A percentile compares a stretch with the other conserved stretches of the same genome.
Conservation (phyloP, 2,797 vertebrate species). For the Pseudomugil gertrudae region DNA sequence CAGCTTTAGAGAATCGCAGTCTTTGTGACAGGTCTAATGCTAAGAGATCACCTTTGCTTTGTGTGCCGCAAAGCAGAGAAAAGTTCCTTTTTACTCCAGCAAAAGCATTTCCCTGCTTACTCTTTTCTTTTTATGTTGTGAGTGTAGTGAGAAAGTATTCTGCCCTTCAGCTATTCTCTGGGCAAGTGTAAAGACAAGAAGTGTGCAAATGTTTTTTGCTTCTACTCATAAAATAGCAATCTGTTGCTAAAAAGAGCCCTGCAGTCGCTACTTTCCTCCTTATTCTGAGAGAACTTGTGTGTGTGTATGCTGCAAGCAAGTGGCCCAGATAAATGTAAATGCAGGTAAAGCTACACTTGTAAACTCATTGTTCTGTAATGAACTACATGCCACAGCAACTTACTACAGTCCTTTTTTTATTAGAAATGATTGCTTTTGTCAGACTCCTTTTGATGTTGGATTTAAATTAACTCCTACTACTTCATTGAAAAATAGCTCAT, state of each 20-base stretch:
- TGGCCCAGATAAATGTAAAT: conserved; percentile 63
- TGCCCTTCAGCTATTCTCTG: conserved; percentile 18
- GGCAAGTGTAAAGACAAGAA: conserved; percentile 15
- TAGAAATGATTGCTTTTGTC: conserved; percentile 66
- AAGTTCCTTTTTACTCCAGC: neutral
- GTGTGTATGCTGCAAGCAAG: conserved; percentile 57
- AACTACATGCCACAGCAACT: conserved; percentile 40
- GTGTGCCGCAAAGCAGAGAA: neutral
- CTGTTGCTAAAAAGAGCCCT: conserved; percentile 1
- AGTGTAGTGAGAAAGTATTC: conserved; percentile 9
- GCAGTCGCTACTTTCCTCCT: conserved; percentile 21
- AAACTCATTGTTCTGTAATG: conserved; percentile 57
- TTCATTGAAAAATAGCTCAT: neutral
- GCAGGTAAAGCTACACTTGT: conserved; percentile 36
- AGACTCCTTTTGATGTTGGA: conserved; percentile 60
- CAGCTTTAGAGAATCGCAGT: neutral
- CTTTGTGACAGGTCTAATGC: neutral
- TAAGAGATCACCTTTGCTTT: neutral
- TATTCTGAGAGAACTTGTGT: conserved; percentile 50
- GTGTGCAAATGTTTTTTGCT: conserved; percentile 15
- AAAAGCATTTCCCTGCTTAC: conserved; percentile 20
- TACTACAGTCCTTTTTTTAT: conserved; percentile 62
- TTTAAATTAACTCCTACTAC: conserved; percentile 26
- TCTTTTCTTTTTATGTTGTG: conserved; percentile 2
- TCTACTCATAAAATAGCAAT: conserved; percentile 2